A percentile compares a stretch with the other conserved stretches of the same genome.
These are phyloP conservation scores for Lasioglossum vierecki DNA, from an alignment of 2,888 invertebrate species.

Conservation along the genomic window DNA sequence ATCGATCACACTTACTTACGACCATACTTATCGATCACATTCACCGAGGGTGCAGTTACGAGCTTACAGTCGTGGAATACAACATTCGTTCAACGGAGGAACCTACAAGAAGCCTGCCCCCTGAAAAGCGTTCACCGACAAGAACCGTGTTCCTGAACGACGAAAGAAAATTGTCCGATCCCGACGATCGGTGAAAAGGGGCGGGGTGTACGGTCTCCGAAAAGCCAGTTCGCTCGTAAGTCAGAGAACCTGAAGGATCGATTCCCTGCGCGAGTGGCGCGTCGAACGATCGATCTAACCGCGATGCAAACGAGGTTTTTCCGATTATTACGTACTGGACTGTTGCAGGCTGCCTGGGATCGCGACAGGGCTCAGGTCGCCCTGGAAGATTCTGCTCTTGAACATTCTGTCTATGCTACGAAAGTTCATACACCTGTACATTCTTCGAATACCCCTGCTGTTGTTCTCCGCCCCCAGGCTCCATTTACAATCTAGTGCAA, in stretches of 20 bases:
- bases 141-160: background rate
- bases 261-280: constrained; percentile 54
- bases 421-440: constrained; percentile 74
- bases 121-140: background rate
- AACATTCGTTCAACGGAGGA: background rate
- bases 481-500: background rate
- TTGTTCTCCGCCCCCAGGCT: background rate
- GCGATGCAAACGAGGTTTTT: constrained; percentile 32
- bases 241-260: constrained; percentile 37
- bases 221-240: background rate
- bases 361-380: constrained; percentile 77
- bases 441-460: constrained; percentile 44
- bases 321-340: constrained; percentile 75
- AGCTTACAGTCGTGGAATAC: no score
- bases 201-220: background rate
- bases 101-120: background rate
- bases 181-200: background rate
- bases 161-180: background rate
- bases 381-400: constrained; percentile 80
- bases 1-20: background rate
- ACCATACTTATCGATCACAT: background rate
- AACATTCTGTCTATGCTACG: constrained; percentile 77
- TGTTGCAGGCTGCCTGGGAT: constrained; percentile 77
- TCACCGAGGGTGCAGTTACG: background rate
- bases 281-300: constrained; percentile 59